Evolutionary conservation across 2,888 invertebrate genomes (phyloP), one percentile per base, ranked within the genome.

Genomic region (Microctonus aethiopoides): DNA sequence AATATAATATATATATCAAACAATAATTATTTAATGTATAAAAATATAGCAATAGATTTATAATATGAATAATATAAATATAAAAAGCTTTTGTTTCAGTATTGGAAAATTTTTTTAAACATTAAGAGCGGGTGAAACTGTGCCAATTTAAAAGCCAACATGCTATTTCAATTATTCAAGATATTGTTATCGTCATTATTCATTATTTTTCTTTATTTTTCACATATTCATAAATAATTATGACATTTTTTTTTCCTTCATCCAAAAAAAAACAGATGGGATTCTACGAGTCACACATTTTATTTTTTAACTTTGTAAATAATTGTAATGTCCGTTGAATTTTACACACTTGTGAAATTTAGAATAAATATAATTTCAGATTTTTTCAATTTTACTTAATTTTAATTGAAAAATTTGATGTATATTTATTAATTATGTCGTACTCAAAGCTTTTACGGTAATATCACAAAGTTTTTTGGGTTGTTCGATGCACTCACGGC

Each of bases 401-500:
- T 62, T 22, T 7, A 3, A 0, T 13, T 6, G 11, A 22, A 26
- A 41, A 46, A n/a, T n/a, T n/a, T n/a, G n/a, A n/a, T n/a, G 0
- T 5, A 7, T 46, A 20, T 46, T 4, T 46, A 9, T 46, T 4
- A 46, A 51, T 41, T 63, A 26, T 63, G 32, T 63, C 24, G 41
- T 7, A 51, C 20, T 16, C 29, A 63, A 51, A 46, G n/a, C 16
- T 46, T 61, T 41, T 41, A 61, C 16, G 51, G 32, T 63, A 32
- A 51, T 51, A 63, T 63, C 51, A 51, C 67, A 67, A 67, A 63
- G 63, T 71, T 72, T 61, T 67, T 46, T 29, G 32, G 77, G 65
- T 68, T 80, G 78, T 77, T 78, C 79, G 77, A 76, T 80, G 80
- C 82, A 79, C 80, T 82, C 79, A 20, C 46, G 46, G 78, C 76